Percentiles rank a stretch among this genome's conserved stretches.
These are phyloP conservation scores for Plumapathes pennacea DNA, from an alignment of 92 coral and sea anemone genomes.

Conservation along the genomic window DNA sequence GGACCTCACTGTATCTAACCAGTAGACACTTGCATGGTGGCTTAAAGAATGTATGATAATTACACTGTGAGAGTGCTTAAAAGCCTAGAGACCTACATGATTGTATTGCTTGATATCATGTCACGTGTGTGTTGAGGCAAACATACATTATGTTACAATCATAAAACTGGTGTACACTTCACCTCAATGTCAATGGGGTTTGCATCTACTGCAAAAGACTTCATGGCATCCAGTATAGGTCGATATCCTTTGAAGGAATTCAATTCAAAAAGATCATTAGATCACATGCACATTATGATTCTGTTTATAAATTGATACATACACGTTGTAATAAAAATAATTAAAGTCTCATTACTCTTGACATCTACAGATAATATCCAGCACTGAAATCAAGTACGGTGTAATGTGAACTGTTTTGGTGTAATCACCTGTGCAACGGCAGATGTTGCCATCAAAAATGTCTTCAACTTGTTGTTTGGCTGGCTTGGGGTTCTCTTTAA, in stretches of 20 bases:
- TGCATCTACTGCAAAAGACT: constrained; percentile 69
- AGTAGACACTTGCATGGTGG: too few relatives aligned
- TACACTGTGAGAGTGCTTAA: too few relatives aligned
- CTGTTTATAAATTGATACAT: neutral
- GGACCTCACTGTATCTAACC: too few relatives aligned
- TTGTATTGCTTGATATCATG: too few relatives aligned
- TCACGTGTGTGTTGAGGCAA: too few relatives aligned
- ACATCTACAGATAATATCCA: neutral
- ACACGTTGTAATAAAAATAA: neutral
- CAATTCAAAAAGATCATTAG: neutral
- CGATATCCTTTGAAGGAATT: constrained; percentile 64
- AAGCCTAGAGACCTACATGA: too few relatives aligned
- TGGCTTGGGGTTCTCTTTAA: constrained; percentile 62
- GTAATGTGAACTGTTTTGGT: neutral
- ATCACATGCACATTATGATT: too few relatives aligned
- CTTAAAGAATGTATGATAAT: too few relatives aligned
- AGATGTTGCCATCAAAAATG: constrained; percentile 70
- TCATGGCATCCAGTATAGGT: constrained; percentile 79
- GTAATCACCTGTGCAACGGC: constrained; percentile 71
- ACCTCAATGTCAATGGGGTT: constrained; percentile 78
- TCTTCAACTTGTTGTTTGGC: constrained; percentile 61
- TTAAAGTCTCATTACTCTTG: neutral
- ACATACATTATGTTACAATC: too few relatives aligned
- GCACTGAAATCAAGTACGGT: neutral
- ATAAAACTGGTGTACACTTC: too few relatives aligned